Percentiles rank a stretch among this genome's conserved stretches.
Conservation (phyloP, 2,888 invertebrate genomes). For the Leucoma salicis region DNA sequence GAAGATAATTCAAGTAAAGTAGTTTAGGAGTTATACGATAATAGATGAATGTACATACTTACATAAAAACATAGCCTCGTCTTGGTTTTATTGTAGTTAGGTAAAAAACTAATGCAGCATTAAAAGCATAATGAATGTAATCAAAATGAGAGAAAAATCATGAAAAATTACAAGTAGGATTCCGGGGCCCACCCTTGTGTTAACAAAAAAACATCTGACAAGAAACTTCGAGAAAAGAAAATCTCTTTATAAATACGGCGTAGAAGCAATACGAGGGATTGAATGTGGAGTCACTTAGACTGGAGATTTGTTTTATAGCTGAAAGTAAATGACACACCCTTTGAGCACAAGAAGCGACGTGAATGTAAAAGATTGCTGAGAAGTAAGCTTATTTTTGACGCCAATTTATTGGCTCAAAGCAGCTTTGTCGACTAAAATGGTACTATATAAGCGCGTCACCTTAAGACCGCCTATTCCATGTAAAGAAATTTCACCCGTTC, state of each 20-base stretch:
- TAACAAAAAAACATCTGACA: conserved; percentile 11
- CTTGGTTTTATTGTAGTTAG: no score
- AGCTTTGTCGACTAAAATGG: conserved; percentile 73
- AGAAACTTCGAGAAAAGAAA: conserved; percentile 19
- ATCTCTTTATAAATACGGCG: conserved; percentile 24
- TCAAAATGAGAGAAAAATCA: no score
- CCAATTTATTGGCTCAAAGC: conserved; percentile 71
- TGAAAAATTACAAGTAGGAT: no score
- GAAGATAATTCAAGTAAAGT: no score
- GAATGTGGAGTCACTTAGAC: conserved; percentile 35
- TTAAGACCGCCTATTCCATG: conserved; percentile 76
- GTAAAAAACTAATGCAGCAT: no score
- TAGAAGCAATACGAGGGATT: conserved; percentile 30
- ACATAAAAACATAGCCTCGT: no score
- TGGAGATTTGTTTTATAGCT: conserved; percentile 34
- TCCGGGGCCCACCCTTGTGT: no score
- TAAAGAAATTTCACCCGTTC: conserved; percentile 76
- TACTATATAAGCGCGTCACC: conserved; percentile 75
- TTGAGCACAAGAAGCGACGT: conserved; percentile 28
- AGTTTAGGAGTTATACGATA: no score
- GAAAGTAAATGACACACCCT: conserved; percentile 35
- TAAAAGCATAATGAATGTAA: no score
- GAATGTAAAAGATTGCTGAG: conserved; percentile 49
- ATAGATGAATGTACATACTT: no score
- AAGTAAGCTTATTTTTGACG: conserved; percentile 57